Evolutionary conservation across 2,113 vertebrate species (phyloP).

Genomic region (Tursiops truncatus): DNA sequence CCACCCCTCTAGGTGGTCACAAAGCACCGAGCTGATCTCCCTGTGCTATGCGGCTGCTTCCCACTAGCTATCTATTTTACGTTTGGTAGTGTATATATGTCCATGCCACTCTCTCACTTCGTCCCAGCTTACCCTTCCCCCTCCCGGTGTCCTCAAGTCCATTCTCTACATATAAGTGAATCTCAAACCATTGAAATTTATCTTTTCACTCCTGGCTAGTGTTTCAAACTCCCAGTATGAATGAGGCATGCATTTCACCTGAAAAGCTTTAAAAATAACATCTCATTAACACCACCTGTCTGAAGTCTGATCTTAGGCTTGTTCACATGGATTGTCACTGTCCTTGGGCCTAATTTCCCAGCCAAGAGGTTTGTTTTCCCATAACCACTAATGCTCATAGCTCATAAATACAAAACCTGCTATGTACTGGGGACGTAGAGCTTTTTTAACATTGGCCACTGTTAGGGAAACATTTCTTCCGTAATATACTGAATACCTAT

Average conservation of each 20-base stretch:
- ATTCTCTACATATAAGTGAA: too few relatives aligned
- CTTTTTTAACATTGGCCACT: not conserved
- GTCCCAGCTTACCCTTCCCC: too few relatives aligned
- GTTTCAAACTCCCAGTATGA: not conserved
- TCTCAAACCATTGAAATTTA: not conserved
- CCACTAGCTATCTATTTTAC: too few relatives aligned
- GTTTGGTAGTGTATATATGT: too few relatives aligned
- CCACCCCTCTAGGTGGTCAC: too few relatives aligned
- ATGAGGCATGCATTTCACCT: not conserved
- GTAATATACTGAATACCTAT: not conserved
- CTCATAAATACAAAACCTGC: not conserved
- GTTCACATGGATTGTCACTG: not conserved
- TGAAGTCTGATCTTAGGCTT: not conserved
- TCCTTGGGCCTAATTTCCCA: not conserved
- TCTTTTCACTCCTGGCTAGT: not conserved
- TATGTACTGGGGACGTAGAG: not conserved
- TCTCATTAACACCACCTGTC: not conserved
- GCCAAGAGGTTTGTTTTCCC: not conserved
- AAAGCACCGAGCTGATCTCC: too few relatives aligned
- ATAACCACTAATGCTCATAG: not conserved
- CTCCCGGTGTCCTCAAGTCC: too few relatives aligned
- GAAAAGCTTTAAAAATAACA: not conserved
- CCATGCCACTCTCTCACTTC: too few relatives aligned
- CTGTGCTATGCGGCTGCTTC: too few relatives aligned
- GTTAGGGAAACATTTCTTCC: constrained; percentile 5